phyloP scores from a whole-genome alignment of 2,888 invertebrate genomes.

The Ceriagrion tenellum region DNA sequence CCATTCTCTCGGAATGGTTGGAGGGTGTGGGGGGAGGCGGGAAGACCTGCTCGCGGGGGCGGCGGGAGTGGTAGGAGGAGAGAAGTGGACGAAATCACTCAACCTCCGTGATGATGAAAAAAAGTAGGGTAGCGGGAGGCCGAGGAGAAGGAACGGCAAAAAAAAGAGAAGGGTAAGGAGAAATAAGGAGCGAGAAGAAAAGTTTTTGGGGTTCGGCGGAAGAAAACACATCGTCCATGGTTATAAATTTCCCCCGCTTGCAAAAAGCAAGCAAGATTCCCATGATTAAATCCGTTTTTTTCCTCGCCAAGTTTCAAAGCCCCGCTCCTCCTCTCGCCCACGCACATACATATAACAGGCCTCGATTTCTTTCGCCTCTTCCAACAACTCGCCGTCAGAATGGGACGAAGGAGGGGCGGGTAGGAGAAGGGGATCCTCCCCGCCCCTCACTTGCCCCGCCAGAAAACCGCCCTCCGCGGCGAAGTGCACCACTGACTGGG shows the following conservation, averaged over 20 bases:
- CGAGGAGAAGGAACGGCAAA: too few species aligned
- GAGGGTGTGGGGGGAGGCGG: background rate
- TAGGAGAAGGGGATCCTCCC: too few species aligned
- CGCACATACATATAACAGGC: too few species aligned
- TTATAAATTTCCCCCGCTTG: conserved; percentile 53
- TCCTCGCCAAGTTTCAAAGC: background rate
- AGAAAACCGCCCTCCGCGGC: background rate
- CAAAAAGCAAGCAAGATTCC: conserved; percentile 42
- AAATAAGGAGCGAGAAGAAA: background rate
- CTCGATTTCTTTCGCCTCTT: too few species aligned
- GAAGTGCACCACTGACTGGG: background rate
- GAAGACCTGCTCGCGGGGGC: too few species aligned
- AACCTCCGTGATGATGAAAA: background rate
- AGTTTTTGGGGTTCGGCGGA: background rate
- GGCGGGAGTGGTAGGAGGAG: too few species aligned
- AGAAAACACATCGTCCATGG: conserved; percentile 37
- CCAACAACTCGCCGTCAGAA: too few species aligned
- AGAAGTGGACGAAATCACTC: background rate
- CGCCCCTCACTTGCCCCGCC: too few species aligned
- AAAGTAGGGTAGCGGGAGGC: background rate
- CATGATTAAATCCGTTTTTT: conserved; percentile 64
- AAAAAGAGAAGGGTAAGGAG: too few species aligned
- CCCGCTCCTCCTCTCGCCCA: background rate
- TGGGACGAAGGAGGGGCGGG: too few species aligned
- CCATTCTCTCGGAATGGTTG: background rate